Base-by-base conservation (phyloP, 2,113 vertebrate species). In the Fregata magnificens region DNA sequence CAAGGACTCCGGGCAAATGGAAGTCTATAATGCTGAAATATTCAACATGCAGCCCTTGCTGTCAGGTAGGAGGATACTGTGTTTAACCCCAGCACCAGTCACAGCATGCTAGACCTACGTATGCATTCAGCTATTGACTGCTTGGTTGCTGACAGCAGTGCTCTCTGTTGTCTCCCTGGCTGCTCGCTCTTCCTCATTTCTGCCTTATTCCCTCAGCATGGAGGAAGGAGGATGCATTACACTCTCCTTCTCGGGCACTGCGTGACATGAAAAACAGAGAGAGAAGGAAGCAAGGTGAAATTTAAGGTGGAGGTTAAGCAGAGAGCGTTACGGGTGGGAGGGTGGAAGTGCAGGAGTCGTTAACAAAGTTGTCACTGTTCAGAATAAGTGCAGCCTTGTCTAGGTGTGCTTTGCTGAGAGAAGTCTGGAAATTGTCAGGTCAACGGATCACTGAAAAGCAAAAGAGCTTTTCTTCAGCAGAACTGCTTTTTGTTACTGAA, bases 41-140 rank as follows among this genome's bases (percentile, higher is more conserved):
- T 99, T 99, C 96, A 99, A 98, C 81, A 98, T 99, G 99, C 99
- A 99, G 59, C 99, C 99, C 7, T 73, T 98, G n/a, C 98, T 99
- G 83, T 98, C 98, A 98, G 99, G 99, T 99, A 97, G 36, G 88
- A 87, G 9, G 8, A 36, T 32, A 3, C 9, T 20, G 16, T 42
- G 7, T 52, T 42, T 20, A 42, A 61, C 22, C 16, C 6, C 45
- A 28, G 56, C n/a, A 16, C 31, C 31, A 11, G 17, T 45, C 22
- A 7, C 22, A 15, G 36, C 2, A 0, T 31, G 14, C 9, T 38
- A 8, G 47, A 32, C 9, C 18, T 31, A 1, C 1, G 15, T 21
- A 2, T 21, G 14, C 44, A 9, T 50, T 25, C 8, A 15, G 34
- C n/a, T 47, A 1, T 21, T 16, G 38, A 9, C 38, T 61, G 38